These are phyloP conservation scores for Xestia sexstrigata DNA, from an alignment of 2,888 invertebrate genomes.

Conservation along the genomic window DNA sequence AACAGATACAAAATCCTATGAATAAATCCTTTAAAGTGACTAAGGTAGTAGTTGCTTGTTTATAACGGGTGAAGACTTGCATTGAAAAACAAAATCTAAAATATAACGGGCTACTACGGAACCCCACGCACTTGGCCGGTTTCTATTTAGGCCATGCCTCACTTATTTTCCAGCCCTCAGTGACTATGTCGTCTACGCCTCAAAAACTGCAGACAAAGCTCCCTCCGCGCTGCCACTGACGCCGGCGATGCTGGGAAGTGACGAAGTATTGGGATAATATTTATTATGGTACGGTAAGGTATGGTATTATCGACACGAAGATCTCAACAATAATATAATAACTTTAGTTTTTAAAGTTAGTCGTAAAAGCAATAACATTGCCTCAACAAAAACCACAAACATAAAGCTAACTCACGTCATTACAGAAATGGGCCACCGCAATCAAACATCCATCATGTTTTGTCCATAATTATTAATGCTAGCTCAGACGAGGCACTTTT, in stretches of 20 bases:
- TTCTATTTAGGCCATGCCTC: no score
- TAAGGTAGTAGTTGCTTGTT: no score
- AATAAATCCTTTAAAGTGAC: no score
- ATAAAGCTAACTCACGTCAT: slow-evolving; percentile 10
- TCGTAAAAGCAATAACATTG: neutral
- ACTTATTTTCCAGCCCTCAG: neutral
- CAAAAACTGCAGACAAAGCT: neutral
- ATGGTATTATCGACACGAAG: neutral
- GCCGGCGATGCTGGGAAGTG: neutral
- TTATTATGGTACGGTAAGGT: neutral
- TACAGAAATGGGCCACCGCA: slow-evolving; percentile 16
- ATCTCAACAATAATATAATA: neutral
- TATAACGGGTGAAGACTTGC: no score
- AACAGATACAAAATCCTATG: no score
- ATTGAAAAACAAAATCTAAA: no score
- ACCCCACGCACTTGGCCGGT: no score
- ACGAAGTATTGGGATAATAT: neutral
- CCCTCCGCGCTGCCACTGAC: neutral
- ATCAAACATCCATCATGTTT: slow-evolving; percentile 46
- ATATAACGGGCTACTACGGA: no score
- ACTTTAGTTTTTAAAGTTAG: neutral
- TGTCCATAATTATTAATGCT: slow-evolving; percentile 21
- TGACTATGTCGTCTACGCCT: neutral
- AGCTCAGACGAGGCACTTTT: neutral
- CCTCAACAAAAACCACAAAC: slow-evolving; percentile 28